Evolutionary conservation across 2,797 vertebrate genomes (phyloP), one percentile per base, ranked within the genome.

Genomic region (Crenuchus spilurus): DNA sequence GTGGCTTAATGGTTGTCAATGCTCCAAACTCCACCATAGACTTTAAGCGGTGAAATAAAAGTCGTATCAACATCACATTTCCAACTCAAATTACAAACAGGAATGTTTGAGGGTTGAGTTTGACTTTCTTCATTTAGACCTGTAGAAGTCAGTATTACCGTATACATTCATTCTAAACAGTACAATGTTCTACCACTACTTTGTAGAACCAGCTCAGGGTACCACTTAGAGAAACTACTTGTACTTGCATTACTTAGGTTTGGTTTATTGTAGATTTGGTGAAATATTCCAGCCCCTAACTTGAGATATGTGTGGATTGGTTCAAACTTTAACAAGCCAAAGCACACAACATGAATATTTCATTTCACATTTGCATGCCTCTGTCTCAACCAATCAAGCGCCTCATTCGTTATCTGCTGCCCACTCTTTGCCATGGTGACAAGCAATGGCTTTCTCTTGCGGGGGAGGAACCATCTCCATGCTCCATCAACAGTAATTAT

Each of bases 401-500:
- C 39, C 68, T 55, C 20, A 49, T 77, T 71, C 42, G 22, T 69
- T 74, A 70, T 54, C 49, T 39, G 46, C 58, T 35, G 9, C 55
- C 64, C 60, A 65, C 66, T 74, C 11, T 55, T 44, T 58, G 46
- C n/a, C 49, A 33, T 64, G 66, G 54, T 13, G 48, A 75, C 20
- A 55, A 77, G 68, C 30, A 1, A n/a, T 39, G 48, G 46, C 55
- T 71, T 51, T 74, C 54, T 71, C 54, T 61, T 46, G 42, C 31
- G 52, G 69, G 74, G 64, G 33, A 52, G 72, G 72, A 75, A 60
- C 44, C 74, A 46, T 14, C 70, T 79, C 67, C 67, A 60, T 74
- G 63, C 35, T 73, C 74, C 52, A 77, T 81, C 76, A 81, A 64
- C 76, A 75, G 65, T 72, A 72, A 78, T 78, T 81, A 67, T 78